phyloP scores from a whole-genome alignment of 2,113 vertebrate species.

The Corvus moneduloides region DNA sequence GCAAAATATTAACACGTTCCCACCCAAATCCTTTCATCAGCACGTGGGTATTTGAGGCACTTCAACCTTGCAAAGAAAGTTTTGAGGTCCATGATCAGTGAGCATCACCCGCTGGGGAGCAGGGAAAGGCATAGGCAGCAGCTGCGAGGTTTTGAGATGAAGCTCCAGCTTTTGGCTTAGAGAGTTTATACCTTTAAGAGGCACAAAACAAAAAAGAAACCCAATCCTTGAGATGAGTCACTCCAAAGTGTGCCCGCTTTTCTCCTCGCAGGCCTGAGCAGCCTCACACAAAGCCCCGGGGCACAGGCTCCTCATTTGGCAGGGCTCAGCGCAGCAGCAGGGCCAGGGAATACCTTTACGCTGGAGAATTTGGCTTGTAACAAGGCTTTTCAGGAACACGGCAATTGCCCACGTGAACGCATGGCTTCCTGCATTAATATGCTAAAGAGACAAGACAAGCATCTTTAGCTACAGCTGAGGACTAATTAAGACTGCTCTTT shows the following conservation, averaged over 20 bases:
- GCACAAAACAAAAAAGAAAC: background rate
- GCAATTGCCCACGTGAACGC: conserved; percentile 67
- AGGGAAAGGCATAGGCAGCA: background rate
- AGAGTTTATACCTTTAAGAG: conserved; percentile 5
- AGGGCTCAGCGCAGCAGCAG: background rate
- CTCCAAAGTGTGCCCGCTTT: background rate
- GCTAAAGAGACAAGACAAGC: conserved; percentile 73
- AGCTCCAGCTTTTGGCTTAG: background rate
- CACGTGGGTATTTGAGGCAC: background rate
- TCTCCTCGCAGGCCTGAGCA: conserved; percentile 28
- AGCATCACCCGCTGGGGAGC: background rate
- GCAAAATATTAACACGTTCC: background rate
- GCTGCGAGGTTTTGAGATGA: background rate
- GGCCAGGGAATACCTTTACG: conserved; percentile 47
- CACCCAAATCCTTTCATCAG: background rate
- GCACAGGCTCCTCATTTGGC: conserved; percentile 52
- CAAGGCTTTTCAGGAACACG: conserved; percentile 63
- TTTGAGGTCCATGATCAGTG: background rate
- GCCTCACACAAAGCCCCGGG: conserved; percentile 31
- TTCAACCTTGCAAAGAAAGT: background rate
- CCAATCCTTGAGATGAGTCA: background rate
- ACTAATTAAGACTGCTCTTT: conserved; percentile 76
- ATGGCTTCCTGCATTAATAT: conserved; percentile 68
- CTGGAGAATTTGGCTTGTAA: conserved; percentile 58
- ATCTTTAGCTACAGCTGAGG: conserved; percentile 68